These are phyloP conservation scores for Rana temporaria DNA, from an alignment of 2,113 vertebrate genomes.

Conservation along the genomic window DNA sequence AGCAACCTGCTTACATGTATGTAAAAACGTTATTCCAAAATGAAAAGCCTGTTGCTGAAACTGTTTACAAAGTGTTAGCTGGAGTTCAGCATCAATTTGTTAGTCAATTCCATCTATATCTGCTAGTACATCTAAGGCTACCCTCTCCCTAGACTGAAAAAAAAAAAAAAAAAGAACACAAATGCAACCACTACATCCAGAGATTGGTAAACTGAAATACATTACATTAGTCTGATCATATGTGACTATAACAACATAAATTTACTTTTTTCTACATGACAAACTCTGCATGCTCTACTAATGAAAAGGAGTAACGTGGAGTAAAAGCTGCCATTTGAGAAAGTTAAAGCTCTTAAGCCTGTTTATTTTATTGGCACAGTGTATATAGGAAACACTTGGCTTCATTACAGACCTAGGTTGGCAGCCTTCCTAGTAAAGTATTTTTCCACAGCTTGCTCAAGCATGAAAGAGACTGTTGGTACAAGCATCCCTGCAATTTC, in stretches of 20 bases:
- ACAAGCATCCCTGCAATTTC: not conserved
- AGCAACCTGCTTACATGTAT: no score
- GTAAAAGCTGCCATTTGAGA: not conserved
- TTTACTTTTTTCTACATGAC: not conserved
- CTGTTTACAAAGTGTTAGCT: no score
- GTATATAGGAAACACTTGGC: conserved; percentile 27
- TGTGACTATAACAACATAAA: not conserved
- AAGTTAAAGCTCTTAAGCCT: conserved; percentile 7
- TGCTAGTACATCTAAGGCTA: no score
- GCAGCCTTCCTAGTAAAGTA: conserved; percentile 38
- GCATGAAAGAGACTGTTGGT: not conserved
- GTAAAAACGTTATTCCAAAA: no score
- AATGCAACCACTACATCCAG: no score
- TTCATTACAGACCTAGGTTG: conserved; percentile 5
- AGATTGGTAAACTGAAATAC: no score
- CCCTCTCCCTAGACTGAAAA: no score
- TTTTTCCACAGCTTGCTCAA: conserved; percentile 43
- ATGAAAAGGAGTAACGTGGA: not conserved
- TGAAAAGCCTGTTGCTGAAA: no score
- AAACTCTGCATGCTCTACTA: not conserved
- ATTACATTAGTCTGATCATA: not conserved
- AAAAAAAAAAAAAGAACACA: no score
- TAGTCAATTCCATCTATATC: no score
- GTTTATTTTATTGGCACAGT: conserved; percentile 25
- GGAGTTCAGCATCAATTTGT: no score